Conservation (phyloP, 2,888 invertebrate species). For the Ectropis crepuscularia region DNA sequence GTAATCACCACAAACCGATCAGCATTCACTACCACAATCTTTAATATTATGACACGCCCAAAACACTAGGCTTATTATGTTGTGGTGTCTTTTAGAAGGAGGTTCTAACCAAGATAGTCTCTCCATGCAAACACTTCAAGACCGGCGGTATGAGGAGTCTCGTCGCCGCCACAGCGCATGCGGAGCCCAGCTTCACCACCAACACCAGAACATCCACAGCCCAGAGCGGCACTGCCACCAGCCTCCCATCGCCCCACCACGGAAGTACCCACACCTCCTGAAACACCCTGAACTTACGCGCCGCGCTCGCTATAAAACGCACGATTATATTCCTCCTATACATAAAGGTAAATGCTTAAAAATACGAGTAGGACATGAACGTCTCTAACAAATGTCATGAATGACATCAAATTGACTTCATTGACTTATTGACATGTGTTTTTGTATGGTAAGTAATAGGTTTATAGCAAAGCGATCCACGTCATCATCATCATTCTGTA, state of each 20-base stretch:
- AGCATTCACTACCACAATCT: too few species aligned
- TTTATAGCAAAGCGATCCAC: neutral
- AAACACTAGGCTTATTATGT: neutral
- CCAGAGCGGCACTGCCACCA: conserved; percentile 69
- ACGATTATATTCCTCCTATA: conserved; percentile 69
- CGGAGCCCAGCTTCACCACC: conserved; percentile 68
- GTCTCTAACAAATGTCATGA: conserved; percentile 17
- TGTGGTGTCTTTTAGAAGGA: neutral
- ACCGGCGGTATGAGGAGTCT: conserved; percentile 67
- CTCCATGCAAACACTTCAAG: conserved; percentile 74
- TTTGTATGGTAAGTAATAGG: conserved; percentile 6
- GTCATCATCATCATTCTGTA: too few species aligned
- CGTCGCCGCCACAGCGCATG: conserved; percentile 62
- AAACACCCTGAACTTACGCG: conserved; percentile 69
- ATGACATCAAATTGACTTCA: conserved; percentile 14
- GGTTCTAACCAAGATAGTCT: conserved; percentile 69
- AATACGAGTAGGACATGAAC: conserved; percentile 41
- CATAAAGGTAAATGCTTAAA: conserved; percentile 64
- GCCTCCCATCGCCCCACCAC: conserved; percentile 74
- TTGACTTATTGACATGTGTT: neutral
- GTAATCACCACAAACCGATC: too few species aligned
- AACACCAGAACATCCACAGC: conserved; percentile 70
- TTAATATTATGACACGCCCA: too few species aligned
- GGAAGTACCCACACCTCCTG: conserved; percentile 78
- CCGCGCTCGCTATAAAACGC: conserved; percentile 62